These are phyloP conservation scores for Melanerpes aurifrons DNA, from an alignment of 2,113 vertebrate genomes.

Conservation along the genomic window DNA sequence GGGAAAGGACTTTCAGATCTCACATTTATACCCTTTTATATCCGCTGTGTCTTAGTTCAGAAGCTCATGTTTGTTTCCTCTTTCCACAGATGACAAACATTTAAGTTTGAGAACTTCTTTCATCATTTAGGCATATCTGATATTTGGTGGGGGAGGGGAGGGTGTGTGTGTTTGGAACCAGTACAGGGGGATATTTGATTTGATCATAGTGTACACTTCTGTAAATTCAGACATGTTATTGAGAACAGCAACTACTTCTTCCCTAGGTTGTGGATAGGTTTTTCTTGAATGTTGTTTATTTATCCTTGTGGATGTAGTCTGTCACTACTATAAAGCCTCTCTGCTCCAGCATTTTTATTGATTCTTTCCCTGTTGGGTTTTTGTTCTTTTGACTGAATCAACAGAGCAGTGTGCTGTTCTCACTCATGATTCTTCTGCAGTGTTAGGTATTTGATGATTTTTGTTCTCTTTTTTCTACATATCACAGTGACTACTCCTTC, in stretches of 20 bases:
- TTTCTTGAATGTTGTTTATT: conserved; percentile 7
- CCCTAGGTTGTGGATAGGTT: neutral
- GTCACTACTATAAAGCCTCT: neutral
- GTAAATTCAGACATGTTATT: neutral
- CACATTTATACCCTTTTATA: neutral
- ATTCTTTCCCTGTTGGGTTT: conserved; percentile 9
- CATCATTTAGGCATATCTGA: neutral
- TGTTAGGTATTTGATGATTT: neutral
- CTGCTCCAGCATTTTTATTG: conserved; percentile 30
- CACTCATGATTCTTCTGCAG: conserved; percentile 8
- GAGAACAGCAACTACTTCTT: neutral
- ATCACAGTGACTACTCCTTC: neutral
- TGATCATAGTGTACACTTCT: neutral
- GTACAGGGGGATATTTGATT: neutral
- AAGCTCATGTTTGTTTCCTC: conserved; percentile 1
- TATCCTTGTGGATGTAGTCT: neutral
- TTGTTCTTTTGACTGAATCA: conserved; percentile 39
- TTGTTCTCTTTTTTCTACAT: neutral
- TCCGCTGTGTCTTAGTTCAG: neutral
- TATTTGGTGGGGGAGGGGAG: neutral
- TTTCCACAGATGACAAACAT: conserved; percentile 12
- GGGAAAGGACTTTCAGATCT: neutral
- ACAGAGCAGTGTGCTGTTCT: neutral
- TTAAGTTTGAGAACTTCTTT: neutral
- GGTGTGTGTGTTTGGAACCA: neutral